phyloP scores from a whole-genome alignment of 2,888 invertebrate species.

The Dicycla oo region DNA sequence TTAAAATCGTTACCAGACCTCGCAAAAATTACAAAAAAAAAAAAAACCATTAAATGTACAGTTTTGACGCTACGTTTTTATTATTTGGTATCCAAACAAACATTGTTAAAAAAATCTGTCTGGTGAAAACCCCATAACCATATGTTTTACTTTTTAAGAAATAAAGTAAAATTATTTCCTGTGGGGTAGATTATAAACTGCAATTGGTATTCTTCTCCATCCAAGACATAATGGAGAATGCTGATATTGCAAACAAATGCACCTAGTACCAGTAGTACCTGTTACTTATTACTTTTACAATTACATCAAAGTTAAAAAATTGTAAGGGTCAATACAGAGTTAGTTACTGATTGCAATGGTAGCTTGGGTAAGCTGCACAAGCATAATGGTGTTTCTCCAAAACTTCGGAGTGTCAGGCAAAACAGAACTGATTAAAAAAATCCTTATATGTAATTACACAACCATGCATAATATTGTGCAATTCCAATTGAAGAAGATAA shows the following conservation, averaged over 20 bases:
- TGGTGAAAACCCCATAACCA: slow-evolving; percentile 41
- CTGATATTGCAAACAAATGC: slow-evolving; percentile 81
- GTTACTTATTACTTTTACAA: neutral
- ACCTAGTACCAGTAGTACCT: too few species aligned
- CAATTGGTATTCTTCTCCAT: slow-evolving; percentile 82
- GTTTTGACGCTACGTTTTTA: too few species aligned
- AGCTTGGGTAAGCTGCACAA: neutral
- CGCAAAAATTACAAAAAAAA: too few species aligned
- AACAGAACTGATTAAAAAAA: neutral
- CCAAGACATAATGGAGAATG: slow-evolving; percentile 76
- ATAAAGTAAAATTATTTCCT: slow-evolving; percentile 44
- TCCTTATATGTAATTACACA: neutral
- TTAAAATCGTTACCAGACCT: too few species aligned
- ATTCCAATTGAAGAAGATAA: neutral
- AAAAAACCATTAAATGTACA: too few species aligned
- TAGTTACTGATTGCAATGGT: neutral
- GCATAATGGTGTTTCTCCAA: neutral
- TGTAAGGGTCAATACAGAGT: neutral
- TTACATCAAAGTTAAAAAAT: neutral
- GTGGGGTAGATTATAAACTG: slow-evolving; percentile 65
- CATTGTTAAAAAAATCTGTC: neutral
- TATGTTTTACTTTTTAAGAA: slow-evolving; percentile 49
- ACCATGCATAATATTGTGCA: neutral
- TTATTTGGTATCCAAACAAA: neutral
- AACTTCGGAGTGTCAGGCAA: neutral